Percentiles rank a stretch among this genome's conserved stretches.
These are phyloP conservation scores for Neosalanx taihuensis DNA, from an alignment of 2,797 vertebrate genomes.

Conservation along the genomic window DNA sequence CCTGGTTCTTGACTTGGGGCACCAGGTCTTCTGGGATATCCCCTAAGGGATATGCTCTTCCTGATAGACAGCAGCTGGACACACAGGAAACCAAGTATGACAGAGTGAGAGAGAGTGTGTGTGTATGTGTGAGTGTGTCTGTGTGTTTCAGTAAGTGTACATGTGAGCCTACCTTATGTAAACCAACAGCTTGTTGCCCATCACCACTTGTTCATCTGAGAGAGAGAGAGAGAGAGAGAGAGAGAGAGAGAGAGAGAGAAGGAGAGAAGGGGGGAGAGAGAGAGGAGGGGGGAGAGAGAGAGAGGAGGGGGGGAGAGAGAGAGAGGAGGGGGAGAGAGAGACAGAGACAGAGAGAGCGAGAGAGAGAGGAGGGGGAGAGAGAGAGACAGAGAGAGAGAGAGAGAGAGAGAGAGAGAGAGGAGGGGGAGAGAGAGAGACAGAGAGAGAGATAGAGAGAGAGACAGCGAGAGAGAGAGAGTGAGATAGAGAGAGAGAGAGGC, in stretches of 20 bases:
- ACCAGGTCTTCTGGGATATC: slow-evolving; percentile 95
- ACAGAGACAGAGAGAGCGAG: too few relatives aligned
- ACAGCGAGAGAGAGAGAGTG: too few relatives aligned
- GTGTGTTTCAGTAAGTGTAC: background rate
- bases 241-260: too few relatives aligned
- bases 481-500: too few relatives aligned
- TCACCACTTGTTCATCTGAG: slow-evolving; percentile 91
- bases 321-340: slow-evolving; percentile 38
- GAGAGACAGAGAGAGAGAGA: slow-evolving; percentile 19
- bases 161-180: slow-evolving; percentile 85
- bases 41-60: slow-evolving; percentile 91
- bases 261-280: too few relatives aligned
- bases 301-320: background rate
- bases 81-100: background rate
- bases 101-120: background rate
- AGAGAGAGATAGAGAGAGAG: too few relatives aligned
- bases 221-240: slow-evolving; percentile 42
- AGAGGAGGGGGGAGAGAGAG: too few relatives aligned
- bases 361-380: too few relatives aligned
- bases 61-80: slow-evolving; percentile 89
- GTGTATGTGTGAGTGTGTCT: slow-evolving; percentile 3
- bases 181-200: slow-evolving; percentile 97
- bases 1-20: slow-evolving; percentile 94
- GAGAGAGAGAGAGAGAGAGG: slow-evolving; percentile 19
- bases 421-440: slow-evolving; percentile 42